These are phyloP conservation scores for Germaria angustata DNA, from an alignment of 2,888 invertebrate species.

Conservation along the genomic window DNA sequence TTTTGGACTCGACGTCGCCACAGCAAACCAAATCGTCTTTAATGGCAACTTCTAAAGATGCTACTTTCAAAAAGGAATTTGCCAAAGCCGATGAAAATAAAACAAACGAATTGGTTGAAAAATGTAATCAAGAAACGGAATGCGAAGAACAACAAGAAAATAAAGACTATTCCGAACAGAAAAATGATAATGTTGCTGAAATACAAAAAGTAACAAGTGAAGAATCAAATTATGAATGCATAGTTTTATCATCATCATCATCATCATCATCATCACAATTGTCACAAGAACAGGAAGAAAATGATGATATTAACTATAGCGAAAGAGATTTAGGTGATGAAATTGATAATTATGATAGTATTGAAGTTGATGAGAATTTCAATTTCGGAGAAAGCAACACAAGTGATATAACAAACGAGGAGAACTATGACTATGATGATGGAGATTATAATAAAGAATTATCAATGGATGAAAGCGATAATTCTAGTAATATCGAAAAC, in stretches of 20 bases:
- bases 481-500: slow-evolving; percentile 1
- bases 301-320: slow-evolving; percentile 12
- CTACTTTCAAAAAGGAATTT: background rate
- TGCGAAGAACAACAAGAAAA: background rate
- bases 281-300: background rate
- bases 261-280: slow-evolving; percentile 6
- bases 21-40: slow-evolving; percentile 43
- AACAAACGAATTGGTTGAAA: background rate
- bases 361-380: slow-evolving; percentile 53
- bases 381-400: slow-evolving; percentile 46
- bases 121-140: slow-evolving; percentile 17
- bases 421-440: background rate
- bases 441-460: slow-evolving; percentile 18
- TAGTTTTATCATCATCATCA: slow-evolving; percentile 54
- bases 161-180: background rate
- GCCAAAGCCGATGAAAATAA: background rate
- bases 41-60: slow-evolving; percentile 23
- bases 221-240: slow-evolving; percentile 36
- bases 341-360: slow-evolving; percentile 33
- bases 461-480: slow-evolving; percentile 15
- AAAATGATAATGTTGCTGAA: background rate
- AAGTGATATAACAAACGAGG: background rate
- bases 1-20: slow-evolving; percentile 57
- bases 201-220: background rate
- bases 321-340: slow-evolving; percentile 30